phyloP scores from a whole-genome alignment of 2,113 vertebrate species.

The Eudorcas thomsonii region DNA sequence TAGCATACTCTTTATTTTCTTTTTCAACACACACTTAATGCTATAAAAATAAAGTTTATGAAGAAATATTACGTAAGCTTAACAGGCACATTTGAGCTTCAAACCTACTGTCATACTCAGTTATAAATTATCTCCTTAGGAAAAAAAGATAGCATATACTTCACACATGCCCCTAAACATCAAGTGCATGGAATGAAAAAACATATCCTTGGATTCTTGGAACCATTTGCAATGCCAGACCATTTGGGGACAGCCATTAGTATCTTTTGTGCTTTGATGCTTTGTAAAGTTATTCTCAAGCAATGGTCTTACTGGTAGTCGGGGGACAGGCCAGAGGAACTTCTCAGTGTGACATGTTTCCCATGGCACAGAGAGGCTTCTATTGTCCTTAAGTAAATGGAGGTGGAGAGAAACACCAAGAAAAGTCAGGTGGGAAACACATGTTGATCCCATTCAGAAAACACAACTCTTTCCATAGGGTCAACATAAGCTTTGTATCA shows the following conservation, averaged over 20 bases:
- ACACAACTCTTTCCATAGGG: neutral
- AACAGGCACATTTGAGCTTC: neutral
- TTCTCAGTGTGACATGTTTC: neutral
- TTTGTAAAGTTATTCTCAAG: slow-evolving; percentile 47
- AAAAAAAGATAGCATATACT: neutral
- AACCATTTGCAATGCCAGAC: neutral
- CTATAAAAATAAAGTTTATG: slow-evolving; percentile 32
- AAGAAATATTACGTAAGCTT: slow-evolving; percentile 3
- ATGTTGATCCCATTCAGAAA: slow-evolving; percentile 10
- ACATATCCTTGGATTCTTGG: neutral
- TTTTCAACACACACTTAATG: neutral
- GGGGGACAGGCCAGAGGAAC: neutral
- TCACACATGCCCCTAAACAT: neutral
- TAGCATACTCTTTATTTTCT: neutral
- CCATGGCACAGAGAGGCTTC: neutral
- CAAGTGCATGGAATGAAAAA: neutral
- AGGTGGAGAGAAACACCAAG: neutral
- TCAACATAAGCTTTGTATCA: neutral
- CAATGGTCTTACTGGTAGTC: neutral
- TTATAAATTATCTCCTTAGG: neutral
- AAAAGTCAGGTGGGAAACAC: neutral
- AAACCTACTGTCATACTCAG: neutral
- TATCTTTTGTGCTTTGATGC: slow-evolving; percentile 18
- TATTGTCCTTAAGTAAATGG: neutral
- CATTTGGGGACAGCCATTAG: neutral